Percentiles rank a stretch among this genome's conserved stretches.
phyloP scores from a whole-genome alignment of 2,888 invertebrate species.

The Drosophila rubida region DNA sequence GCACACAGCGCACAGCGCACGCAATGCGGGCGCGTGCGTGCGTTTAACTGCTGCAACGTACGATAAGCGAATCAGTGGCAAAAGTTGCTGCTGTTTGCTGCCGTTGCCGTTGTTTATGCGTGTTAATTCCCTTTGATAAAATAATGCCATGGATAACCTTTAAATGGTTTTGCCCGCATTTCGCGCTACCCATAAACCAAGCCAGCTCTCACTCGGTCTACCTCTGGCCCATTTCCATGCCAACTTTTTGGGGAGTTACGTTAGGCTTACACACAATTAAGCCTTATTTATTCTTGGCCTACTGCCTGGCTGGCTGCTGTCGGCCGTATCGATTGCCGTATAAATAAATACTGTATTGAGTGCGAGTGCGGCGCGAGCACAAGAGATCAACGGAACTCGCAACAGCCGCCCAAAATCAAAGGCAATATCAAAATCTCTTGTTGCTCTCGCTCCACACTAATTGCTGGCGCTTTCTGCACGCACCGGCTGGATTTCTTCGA shows the following conservation, averaged over 20 bases:
- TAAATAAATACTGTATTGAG: conserved; percentile 78
- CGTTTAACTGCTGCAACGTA: conserved; percentile 72
- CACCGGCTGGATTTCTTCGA: conserved; percentile 30
- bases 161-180: conserved; percentile 79
- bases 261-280: conserved; percentile 72
- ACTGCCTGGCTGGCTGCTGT: conserved; percentile 30
- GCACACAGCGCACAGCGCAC: conserved; percentile 52
- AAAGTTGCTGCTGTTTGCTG: conserved; percentile 11
- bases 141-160: conserved; percentile 81
- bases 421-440: conserved; percentile 62
- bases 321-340: conserved; percentile 75
- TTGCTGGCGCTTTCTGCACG: conserved; percentile 58
- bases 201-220: not conserved
- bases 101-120: conserved; percentile 69
- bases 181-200: conserved; percentile 55
- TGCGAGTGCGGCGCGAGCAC: conserved; percentile 4
- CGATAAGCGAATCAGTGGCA: conserved; percentile 60
- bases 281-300: conserved; percentile 76
- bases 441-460: conserved; percentile 50
- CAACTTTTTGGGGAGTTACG: conserved; percentile 41
- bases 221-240: conserved; percentile 9
- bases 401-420: conserved; percentile 69
- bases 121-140: conserved; percentile 81
- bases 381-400: conserved; percentile 20
- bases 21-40: conserved; percentile 79